phyloP scores from a whole-genome alignment of 2,888 invertebrate species.

The Chalcosyrphus nemorum region DNA sequence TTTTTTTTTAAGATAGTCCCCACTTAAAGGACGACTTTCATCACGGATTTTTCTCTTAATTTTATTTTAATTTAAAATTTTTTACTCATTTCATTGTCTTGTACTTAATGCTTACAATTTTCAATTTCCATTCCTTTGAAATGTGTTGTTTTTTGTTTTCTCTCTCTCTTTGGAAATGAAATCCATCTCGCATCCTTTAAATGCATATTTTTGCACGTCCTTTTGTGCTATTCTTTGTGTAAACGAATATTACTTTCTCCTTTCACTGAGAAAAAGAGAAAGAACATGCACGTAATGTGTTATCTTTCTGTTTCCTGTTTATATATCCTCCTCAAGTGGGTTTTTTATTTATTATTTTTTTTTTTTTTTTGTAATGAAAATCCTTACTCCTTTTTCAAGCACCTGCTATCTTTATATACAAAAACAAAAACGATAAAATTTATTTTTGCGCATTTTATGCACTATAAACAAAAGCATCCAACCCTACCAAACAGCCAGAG shows the following conservation, averaged over 20 bases:
- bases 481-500: background rate
- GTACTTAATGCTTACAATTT: background rate
- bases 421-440: conserved; percentile 45
- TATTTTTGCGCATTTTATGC: conserved; percentile 68
- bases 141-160: background rate
- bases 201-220: conserved; percentile 21
- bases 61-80: background rate
- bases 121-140: conserved; percentile 12
- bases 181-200: conserved; percentile 47
- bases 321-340: conserved; percentile 52
- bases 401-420: too few species aligned
- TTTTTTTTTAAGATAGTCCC: too few species aligned
- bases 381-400: background rate
- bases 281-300: conserved; percentile 33
- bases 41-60: background rate
- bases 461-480: conserved; percentile 43
- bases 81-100: background rate
- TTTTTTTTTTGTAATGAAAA: conserved; percentile 14
- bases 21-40: background rate
- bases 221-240: background rate
- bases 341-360: conserved; percentile 26
- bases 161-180: background rate
- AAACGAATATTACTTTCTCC: conserved; percentile 31
- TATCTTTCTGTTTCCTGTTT: conserved; percentile 56
- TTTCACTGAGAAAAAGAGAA: too few species aligned